Conservation (phyloP, 1,140 invertebrate species). For the Cotesia glomerata region DNA sequence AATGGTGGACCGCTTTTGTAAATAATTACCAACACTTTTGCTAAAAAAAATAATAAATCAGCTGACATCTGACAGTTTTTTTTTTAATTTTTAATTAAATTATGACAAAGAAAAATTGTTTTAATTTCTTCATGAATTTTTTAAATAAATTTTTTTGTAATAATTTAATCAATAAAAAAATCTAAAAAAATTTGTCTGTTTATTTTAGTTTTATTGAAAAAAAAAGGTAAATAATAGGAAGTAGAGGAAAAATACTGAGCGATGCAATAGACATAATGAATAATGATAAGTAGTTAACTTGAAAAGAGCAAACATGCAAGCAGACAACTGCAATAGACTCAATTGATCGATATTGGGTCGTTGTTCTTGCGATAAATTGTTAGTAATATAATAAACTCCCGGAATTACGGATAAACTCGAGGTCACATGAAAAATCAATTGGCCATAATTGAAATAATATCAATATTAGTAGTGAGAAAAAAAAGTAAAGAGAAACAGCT, state of each 20-base stretch:
- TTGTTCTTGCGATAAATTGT: conserved; percentile 36
- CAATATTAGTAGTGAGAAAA: too few species aligned
- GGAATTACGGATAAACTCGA: not conserved
- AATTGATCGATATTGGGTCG: conserved; percentile 40
- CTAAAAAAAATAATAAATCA: not conserved
- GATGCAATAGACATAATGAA: not conserved
- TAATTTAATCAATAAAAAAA: too few species aligned
- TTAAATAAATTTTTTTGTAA: too few species aligned
- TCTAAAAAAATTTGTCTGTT: too few species aligned
- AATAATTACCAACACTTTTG: too few species aligned
- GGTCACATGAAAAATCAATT: conserved; percentile 16
- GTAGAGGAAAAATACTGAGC: not conserved
- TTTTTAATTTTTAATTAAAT: too few species aligned
- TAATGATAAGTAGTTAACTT: not conserved
- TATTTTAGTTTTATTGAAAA: too few species aligned
- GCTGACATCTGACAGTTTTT: too few species aligned
- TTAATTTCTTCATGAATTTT: too few species aligned
- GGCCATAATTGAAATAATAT: not conserved
- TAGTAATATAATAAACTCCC: not conserved
- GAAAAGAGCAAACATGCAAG: conserved; percentile 1
- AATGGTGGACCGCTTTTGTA: too few species aligned
- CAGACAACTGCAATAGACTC: not conserved
- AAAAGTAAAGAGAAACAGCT: not conserved
- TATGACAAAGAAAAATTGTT: too few species aligned
- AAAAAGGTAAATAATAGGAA: too few species aligned